A percentile compares a stretch with the other conserved stretches of the same genome.
Conservation (phyloP, 1,140 invertebrate species). For the Trachymyrmex cornetzi region DNA sequence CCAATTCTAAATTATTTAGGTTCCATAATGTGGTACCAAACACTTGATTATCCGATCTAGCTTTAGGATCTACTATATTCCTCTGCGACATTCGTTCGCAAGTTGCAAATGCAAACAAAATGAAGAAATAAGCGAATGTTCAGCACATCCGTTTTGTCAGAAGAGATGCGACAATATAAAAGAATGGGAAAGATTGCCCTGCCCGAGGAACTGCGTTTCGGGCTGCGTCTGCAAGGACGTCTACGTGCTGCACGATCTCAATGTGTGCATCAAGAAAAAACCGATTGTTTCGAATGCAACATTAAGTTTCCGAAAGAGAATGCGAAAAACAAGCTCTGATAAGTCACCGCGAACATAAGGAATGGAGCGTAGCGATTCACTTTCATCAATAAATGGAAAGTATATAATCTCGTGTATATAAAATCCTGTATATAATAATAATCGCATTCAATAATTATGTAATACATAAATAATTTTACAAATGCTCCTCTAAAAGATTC, state of each 20-base stretch:
- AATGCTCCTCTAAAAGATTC: too few species aligned
- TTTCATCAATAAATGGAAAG: too few species aligned
- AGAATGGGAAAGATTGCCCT: constrained; percentile 27
- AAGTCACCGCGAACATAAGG: neutral
- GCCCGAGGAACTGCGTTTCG: constrained; percentile 54
- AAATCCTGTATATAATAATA: too few species aligned
- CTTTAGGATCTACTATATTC: too few species aligned
- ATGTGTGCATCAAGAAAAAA: constrained; percentile 49
- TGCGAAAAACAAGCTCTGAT: neutral
- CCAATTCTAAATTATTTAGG: too few species aligned
- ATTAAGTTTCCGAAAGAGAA: constrained; percentile 14
- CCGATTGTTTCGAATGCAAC: constrained; percentile 4
- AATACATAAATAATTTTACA: too few species aligned
- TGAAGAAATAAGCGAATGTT: constrained; percentile 56
- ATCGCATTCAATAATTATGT: too few species aligned
- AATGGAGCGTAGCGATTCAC: too few species aligned
- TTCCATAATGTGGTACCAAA: too few species aligned
- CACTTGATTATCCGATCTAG: too few species aligned
- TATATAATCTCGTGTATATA: too few species aligned
- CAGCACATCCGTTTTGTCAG: constrained; percentile 36
- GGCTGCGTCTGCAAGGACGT: constrained; percentile 62
- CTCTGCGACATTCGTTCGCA: too few species aligned
- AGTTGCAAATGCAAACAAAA: neutral
- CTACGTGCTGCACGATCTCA: constrained; percentile 50
- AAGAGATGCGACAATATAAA: constrained; percentile 62